phyloP scores from a whole-genome alignment of 2,113 vertebrate genomes.

The Castor canadensis region DNA sequence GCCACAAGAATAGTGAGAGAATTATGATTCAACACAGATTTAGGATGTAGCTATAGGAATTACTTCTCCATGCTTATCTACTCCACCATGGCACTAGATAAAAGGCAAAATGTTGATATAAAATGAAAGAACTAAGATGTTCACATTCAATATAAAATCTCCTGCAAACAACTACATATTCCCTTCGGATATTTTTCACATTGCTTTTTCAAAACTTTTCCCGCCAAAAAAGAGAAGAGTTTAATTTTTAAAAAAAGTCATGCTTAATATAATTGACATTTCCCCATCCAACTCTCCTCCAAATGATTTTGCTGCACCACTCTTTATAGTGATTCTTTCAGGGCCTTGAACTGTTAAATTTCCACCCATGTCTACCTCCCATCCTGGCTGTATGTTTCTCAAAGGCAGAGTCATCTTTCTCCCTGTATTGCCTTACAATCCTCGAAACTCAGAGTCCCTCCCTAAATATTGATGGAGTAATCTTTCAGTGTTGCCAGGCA shows the following conservation, averaged over 20 bases:
- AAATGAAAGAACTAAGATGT: not conserved
- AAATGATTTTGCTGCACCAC: not conserved
- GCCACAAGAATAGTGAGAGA: not conserved
- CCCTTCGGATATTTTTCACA: not conserved
- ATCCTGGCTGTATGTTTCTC: not conserved
- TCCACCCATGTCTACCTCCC: not conserved
- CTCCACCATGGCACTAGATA: not conserved
- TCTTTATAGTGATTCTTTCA: not conserved
- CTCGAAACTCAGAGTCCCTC: not conserved
- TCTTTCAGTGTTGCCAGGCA: constrained; percentile 25
- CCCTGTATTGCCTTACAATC: constrained; percentile 1
- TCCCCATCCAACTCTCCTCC: not conserved
- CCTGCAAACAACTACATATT: not conserved
- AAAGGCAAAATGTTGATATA: not conserved
- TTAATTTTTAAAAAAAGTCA: not conserved
- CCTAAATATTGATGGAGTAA: constrained; percentile 46
- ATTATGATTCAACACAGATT: not conserved
- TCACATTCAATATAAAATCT: not conserved
- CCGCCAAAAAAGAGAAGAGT: not conserved
- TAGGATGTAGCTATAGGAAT: not conserved
- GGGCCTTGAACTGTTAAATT: not conserved
- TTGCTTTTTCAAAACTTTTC: not conserved
- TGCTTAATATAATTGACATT: not conserved
- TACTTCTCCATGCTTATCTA: not conserved
- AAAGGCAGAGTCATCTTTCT: not conserved